A percentile compares a stretch with the other conserved stretches of the same genome.
Evolutionary conservation across 2,888 invertebrate species (phyloP).

Genomic region (Drosophila kanekoi): DNA sequence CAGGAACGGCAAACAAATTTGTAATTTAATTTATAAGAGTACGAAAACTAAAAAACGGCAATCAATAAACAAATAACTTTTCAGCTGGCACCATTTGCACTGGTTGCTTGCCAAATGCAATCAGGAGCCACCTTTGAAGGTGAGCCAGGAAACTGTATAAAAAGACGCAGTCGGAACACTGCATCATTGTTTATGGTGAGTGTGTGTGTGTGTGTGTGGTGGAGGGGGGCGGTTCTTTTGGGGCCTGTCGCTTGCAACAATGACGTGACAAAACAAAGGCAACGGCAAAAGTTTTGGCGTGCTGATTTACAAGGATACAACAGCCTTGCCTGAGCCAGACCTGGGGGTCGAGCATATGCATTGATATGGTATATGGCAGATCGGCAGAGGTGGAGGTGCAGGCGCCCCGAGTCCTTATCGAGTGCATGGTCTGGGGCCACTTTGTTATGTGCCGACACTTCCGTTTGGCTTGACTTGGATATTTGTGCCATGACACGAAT

Average conservation of each 20-base stretch:
- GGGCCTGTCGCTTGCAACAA: slow-evolving; percentile 42
- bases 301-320: slow-evolving; percentile 73
- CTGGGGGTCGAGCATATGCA: slow-evolving; percentile 29
- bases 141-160: slow-evolving; percentile 50
- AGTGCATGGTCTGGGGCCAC: slow-evolving; percentile 48
- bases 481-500: slow-evolving; percentile 82
- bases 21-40: slow-evolving; percentile 55
- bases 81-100: slow-evolving; percentile 58
- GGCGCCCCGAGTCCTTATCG: slow-evolving; percentile 15
- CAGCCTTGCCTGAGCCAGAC: slow-evolving; percentile 38
- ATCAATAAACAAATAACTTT: slow-evolving; percentile 76
- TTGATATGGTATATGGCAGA: slow-evolving; percentile 19
- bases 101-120: slow-evolving; percentile 45
- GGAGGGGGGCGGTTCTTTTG: not conserved
- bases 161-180: slow-evolving; percentile 48
- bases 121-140: slow-evolving; percentile 37
- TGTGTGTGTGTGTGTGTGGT: not conserved
- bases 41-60: slow-evolving; percentile 65
- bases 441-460: slow-evolving; percentile 77
- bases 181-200: slow-evolving; percentile 48
- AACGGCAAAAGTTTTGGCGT: slow-evolving; percentile 66
- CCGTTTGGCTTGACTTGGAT: slow-evolving; percentile 66
- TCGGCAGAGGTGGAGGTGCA: slow-evolving; percentile 4
- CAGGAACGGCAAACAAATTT: slow-evolving; percentile 27
- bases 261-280: slow-evolving; percentile 75